Conservation (phyloP, 1,140 invertebrate species). For the Agrilus planipennis region DNA sequence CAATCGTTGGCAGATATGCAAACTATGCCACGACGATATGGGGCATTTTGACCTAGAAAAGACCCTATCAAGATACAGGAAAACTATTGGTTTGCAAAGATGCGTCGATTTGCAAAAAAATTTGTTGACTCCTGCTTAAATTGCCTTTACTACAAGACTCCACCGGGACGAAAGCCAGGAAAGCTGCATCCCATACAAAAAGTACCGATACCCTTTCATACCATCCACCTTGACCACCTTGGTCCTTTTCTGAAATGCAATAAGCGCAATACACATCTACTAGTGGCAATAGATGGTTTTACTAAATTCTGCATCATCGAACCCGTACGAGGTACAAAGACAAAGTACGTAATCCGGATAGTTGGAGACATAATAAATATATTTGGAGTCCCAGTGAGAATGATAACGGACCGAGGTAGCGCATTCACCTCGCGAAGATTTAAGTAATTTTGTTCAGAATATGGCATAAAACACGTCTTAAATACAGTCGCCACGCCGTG, state of each 20-base stretch:
- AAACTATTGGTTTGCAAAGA: constrained; percentile 11
- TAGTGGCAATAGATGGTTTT: constrained; percentile 23
- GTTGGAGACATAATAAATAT: no score
- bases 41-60: constrained; percentile 9
- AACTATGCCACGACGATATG: constrained; percentile 10
- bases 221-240: constrained; percentile 16
- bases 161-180: constrained; percentile 13
- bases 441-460: constrained; percentile 22
- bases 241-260: constrained; percentile 23
- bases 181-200: constrained; percentile 11
- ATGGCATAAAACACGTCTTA: constrained; percentile 23
- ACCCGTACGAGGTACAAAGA: no score
- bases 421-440: constrained; percentile 17
- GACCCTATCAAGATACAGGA: constrained; percentile 7
- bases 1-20: constrained; percentile 9
- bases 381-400: no score
- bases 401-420: no score
- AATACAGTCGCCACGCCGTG: constrained; percentile 22
- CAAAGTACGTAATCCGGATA: no score
- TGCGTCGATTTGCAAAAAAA: constrained; percentile 12
- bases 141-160: constrained; percentile 14
- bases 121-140: constrained; percentile 14
- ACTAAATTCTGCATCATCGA: no score
- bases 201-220: constrained; percentile 11
- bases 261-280: constrained; percentile 18